Percentiles rank a stretch among this genome's conserved stretches.
Conservation (phyloP, 1,140 invertebrate genomes). For the Stegodyphus mimosarum region DNA sequence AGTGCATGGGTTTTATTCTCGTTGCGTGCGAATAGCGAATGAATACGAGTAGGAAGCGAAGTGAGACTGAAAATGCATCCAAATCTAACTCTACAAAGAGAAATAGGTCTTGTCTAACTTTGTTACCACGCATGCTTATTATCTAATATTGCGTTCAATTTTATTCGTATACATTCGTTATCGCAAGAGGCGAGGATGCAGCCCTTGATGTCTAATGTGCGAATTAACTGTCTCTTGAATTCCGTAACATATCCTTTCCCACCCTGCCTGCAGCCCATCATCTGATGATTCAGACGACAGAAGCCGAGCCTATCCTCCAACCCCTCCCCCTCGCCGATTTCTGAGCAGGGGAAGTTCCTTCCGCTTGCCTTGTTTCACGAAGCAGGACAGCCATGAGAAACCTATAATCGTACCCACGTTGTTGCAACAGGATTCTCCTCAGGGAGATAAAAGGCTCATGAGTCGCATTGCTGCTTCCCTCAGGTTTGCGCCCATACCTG, state of each 20-base stretch:
- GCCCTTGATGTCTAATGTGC: too few species aligned
- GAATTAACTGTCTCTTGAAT: too few species aligned
- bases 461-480: slow-evolving; percentile 72
- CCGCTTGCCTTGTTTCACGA: slow-evolving; percentile 68
- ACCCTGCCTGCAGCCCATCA: slow-evolving; percentile 28
- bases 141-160: too few species aligned
- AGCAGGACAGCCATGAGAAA: slow-evolving; percentile 70
- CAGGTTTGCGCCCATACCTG: slow-evolving; percentile 80
- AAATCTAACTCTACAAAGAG: too few species aligned
- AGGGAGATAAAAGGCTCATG: slow-evolving; percentile 23
- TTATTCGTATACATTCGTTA: too few species aligned
- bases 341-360: slow-evolving; percentile 29
- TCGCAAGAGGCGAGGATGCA: too few species aligned
- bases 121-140: too few species aligned
- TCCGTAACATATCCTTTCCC: background rate
- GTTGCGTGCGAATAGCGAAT: too few species aligned
- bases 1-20: too few species aligned
- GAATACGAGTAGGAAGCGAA: too few species aligned
- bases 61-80: too few species aligned
- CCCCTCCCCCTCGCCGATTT: slow-evolving; percentile 29
- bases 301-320: slow-evolving; percentile 23
- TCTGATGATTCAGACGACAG: slow-evolving; percentile 50
- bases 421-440: slow-evolving; percentile 1
- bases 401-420: slow-evolving; percentile 63
- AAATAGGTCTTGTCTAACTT: too few species aligned